Evolutionary conservation across 2,797 vertebrate species (phyloP).

Genomic region (Tinamus major): DNA sequence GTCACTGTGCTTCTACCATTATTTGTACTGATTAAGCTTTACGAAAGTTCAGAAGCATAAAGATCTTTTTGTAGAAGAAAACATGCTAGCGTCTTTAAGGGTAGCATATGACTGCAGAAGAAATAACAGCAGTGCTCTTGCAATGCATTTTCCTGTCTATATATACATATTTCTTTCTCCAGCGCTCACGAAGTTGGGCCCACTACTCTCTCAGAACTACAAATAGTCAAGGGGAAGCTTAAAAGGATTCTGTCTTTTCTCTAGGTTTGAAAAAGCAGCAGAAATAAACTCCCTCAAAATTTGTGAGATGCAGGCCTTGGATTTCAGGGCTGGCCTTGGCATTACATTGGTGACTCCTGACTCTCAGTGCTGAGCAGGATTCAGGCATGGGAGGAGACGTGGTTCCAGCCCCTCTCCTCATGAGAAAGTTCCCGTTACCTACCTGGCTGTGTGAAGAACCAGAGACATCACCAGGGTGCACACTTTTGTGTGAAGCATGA

Average conservation of each 20-base stretch:
- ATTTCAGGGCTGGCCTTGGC: not conserved
- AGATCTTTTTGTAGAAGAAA: constrained; percentile 46
- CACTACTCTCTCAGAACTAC: not conserved
- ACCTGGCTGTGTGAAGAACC: not conserved
- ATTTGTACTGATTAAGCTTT: constrained; percentile 44
- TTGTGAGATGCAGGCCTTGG: not conserved
- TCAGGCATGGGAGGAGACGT: rapidly evolving
- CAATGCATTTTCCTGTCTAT: not conserved
- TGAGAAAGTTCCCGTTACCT: not conserved
- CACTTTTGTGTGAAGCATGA: not conserved
- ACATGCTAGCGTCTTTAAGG: not conserved
- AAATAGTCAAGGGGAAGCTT: not conserved
- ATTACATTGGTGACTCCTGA: not conserved
- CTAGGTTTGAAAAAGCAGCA: not conserved
- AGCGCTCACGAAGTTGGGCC: not conserved
- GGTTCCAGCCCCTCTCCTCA: not conserved
- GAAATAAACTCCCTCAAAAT: not conserved
- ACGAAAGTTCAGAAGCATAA: constrained; percentile 46
- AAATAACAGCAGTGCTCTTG: not conserved
- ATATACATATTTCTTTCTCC: not conserved
- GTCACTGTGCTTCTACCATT: constrained; percentile 27
- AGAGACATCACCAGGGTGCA: not conserved
- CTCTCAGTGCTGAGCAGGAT: not conserved
- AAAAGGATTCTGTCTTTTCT: not conserved
- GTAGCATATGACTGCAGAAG: not conserved